These are phyloP conservation scores for Zaprionus kolodkinae DNA, from an alignment of 1,140 invertebrate species.

Conservation along the genomic window DNA sequence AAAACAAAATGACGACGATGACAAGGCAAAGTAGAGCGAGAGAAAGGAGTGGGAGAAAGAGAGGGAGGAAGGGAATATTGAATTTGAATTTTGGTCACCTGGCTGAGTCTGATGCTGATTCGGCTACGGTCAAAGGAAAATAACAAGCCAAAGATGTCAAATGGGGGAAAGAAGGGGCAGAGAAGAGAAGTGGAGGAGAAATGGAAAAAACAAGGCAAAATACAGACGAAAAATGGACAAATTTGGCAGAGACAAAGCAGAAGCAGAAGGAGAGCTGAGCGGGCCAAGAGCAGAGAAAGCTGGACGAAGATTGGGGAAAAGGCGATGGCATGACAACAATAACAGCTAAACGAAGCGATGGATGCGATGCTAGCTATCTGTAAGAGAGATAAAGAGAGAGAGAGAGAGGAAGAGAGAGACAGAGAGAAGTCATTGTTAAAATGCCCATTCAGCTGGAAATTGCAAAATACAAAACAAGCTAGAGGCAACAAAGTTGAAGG, in stretches of 20 bases:
- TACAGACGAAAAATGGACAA: slow-evolving; percentile 27
- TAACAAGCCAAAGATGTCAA: slow-evolving; percentile 69
- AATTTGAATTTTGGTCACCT: slow-evolving; percentile 75
- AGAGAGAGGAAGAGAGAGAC: neutral
- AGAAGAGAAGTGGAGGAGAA: neutral
- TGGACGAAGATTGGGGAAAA: neutral
- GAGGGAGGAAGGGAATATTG: slow-evolving; percentile 27
- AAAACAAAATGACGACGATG: slow-evolving; percentile 44
- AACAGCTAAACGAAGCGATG: slow-evolving; percentile 18
- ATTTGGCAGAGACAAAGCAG: slow-evolving; percentile 17
- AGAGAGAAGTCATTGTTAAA: slow-evolving; percentile 38
- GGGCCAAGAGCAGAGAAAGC: neutral
- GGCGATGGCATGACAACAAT: slow-evolving; percentile 19
- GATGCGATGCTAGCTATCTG: neutral
- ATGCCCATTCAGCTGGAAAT: slow-evolving; percentile 53
- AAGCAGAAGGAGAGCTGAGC: neutral
- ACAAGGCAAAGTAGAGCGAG: slow-evolving; percentile 19
- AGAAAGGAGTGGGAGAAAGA: neutral
- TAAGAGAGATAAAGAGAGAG: no score
- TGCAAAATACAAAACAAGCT: slow-evolving; percentile 46
- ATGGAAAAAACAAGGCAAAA: slow-evolving; percentile 25
- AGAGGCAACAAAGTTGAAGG: slow-evolving; percentile 4
- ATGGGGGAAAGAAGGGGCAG: neutral
- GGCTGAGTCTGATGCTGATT: slow-evolving; percentile 28
- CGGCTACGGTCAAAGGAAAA: slow-evolving; percentile 61